Evolutionary conservation across 2,113 vertebrate species (phyloP).

Genomic region (Grammomys dolichurus): DNA sequence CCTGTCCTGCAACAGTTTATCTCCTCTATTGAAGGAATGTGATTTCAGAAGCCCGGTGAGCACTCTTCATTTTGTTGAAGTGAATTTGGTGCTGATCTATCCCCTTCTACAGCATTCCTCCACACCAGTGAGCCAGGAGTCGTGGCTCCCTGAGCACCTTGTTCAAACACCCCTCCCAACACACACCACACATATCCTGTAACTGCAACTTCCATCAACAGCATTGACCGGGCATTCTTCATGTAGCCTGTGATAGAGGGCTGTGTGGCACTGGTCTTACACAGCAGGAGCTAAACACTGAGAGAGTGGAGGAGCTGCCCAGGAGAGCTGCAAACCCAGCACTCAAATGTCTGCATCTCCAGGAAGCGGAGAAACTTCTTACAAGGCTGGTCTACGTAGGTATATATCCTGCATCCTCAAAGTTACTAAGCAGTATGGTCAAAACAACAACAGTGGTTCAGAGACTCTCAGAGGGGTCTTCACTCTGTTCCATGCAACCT

Average conservation of each 20-base stretch:
- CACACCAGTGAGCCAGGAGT: not conserved
- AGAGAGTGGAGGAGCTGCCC: not conserved
- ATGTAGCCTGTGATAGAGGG: not conserved
- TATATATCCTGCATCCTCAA: not conserved
- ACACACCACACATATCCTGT: not conserved
- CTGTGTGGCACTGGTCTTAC: not conserved
- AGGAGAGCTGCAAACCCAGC: not conserved
- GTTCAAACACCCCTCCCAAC: not conserved
- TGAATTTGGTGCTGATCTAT: not conserved
- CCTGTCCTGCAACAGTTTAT: not conserved
- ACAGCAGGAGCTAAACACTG: not conserved
- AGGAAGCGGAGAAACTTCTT: not conserved
- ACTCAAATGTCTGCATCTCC: not conserved
- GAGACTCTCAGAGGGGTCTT: not conserved
- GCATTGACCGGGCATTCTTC: not conserved
- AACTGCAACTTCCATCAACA: not conserved
- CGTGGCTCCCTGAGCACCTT: not conserved
- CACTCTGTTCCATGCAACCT: not conserved
- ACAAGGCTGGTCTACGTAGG: not conserved
- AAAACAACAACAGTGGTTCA: no score
- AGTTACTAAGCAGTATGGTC: not conserved
- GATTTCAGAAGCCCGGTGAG: not conserved
- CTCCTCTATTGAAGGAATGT: not conserved
- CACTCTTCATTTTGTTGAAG: not conserved
- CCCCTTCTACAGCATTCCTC: not conserved